phyloP scores from a whole-genome alignment of 2,113 vertebrate genomes.

The Coryphaenoides rupestris region DNA sequence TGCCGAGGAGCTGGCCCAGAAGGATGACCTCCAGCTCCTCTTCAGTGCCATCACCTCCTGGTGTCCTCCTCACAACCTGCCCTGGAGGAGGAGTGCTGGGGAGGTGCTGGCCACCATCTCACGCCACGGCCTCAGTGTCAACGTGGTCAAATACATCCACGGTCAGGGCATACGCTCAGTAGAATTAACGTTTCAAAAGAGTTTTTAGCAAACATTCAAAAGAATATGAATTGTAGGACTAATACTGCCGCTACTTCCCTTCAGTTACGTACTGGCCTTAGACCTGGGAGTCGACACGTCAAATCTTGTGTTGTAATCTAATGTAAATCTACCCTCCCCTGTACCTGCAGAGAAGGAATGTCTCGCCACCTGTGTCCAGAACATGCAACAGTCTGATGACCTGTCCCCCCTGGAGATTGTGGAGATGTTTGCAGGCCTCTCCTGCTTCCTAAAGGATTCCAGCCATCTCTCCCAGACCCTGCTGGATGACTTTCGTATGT shows the following conservation, averaged over 20 bases:
- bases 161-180: slow-evolving; percentile 58
- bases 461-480: slow-evolving; percentile 94
- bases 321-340: no score
- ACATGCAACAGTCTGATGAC: slow-evolving; percentile 98
- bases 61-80: slow-evolving; percentile 98
- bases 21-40: slow-evolving; percentile 96
- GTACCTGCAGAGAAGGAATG: slow-evolving; percentile 90
- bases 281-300: no score
- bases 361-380: slow-evolving; percentile 93
- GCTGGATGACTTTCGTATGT: slow-evolving; percentile 96
- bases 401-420: slow-evolving; percentile 95
- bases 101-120: slow-evolving; percentile 98
- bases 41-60: slow-evolving; percentile 99
- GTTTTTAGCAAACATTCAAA: neutral
- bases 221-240: no score
- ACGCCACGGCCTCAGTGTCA: slow-evolving; percentile 93
- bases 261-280: no score
- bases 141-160: slow-evolving; percentile 98
- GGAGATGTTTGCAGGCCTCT: slow-evolving; percentile 97
- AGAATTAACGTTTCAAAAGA: neutral
- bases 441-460: slow-evolving; percentile 98
- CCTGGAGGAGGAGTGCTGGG: slow-evolving; percentile 97
- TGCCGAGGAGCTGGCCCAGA: slow-evolving; percentile 95
- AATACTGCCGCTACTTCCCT: no score
- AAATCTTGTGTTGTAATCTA: no score